Base-by-base conservation (phyloP, 2,888 invertebrate genomes). In the Sphinx pinastri region DNA sequence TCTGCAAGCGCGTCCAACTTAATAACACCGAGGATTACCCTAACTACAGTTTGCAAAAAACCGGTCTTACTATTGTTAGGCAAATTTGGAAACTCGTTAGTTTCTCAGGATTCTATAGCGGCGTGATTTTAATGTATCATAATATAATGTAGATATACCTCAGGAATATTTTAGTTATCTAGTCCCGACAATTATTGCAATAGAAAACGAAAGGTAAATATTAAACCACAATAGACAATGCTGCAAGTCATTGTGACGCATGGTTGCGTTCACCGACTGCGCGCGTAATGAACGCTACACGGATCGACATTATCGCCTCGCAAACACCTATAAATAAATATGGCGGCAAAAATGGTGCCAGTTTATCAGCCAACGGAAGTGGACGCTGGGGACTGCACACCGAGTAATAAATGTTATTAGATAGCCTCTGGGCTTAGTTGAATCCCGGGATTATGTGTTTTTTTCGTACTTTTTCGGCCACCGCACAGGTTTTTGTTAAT, bases 401-500 rank as follows among this genome's bases (percentile, higher is more conserved):
- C 78, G 85, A 83, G 92, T 92, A 93, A 94, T 94, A 94, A 94
- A 94, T 93, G 94, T 93, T 94, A 94, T 94, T 94, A 93, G 93
- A 93, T 93, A 93, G 93, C 93, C 92, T 84, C 86, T 81, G 92
- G 94, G 93, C 92, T 93, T 93, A 94, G 93, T 93, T 89, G 83
- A 77, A 84, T 82, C 79, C 63, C 81, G 76, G 83, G 87, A 86
- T 88, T 90, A 84, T 85, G 79, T 79, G 76, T 78, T 92, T 93
- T 91, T 93, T 92, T 88, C 82, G 84, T 83, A 85, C 85, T 91
- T 89, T 89, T 88, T 88, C 86, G 82, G 81, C 83, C 82, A 82
- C 77, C 81, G 77, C 73, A 59, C 77, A 80, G 84, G 89, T 90
- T 92, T 92, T 93, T 91, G 93, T 93, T 93, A 94, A 93, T 93